A percentile compares a stretch with the other conserved stretches of the same genome.
Conservation (phyloP, 2,113 vertebrate species). For the Nasalis larvatus region DNA sequence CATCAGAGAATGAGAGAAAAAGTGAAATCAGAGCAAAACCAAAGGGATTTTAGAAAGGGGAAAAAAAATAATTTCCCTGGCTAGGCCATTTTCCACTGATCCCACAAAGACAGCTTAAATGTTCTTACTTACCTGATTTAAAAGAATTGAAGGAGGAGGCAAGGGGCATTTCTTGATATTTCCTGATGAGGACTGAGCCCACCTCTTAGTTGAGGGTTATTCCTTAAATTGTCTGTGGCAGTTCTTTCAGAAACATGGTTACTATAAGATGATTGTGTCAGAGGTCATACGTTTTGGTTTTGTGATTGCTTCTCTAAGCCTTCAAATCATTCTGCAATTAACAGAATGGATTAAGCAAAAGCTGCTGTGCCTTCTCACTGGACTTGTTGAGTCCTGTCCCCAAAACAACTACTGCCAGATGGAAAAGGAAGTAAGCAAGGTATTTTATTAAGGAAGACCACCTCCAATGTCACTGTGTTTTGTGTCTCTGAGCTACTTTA, state of each 20-base stretch:
- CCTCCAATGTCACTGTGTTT: neutral
- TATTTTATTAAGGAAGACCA: neutral
- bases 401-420: neutral
- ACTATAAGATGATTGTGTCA: neutral
- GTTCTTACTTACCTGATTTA: neutral
- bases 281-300: neutral
- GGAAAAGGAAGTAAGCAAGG: neutral
- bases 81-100: constrained; percentile 30
- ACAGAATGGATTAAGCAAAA: neutral
- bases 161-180: neutral
- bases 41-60: neutral
- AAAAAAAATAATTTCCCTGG: neutral
- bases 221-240: neutral
- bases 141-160: neutral
- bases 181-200: neutral
- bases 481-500: neutral
- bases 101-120: neutral
- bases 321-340: neutral
- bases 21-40: neutral
- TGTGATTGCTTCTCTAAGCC: neutral
- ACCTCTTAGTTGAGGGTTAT: neutral
- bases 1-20: constrained; percentile 7
- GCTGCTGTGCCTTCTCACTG: neutral
- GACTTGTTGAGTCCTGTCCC: neutral
- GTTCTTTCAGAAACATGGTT: neutral